Evolutionary conservation across 2,888 invertebrate genomes (phyloP), one percentile per base, ranked within the genome.

Genomic region (Amorpha juglandis): DNA sequence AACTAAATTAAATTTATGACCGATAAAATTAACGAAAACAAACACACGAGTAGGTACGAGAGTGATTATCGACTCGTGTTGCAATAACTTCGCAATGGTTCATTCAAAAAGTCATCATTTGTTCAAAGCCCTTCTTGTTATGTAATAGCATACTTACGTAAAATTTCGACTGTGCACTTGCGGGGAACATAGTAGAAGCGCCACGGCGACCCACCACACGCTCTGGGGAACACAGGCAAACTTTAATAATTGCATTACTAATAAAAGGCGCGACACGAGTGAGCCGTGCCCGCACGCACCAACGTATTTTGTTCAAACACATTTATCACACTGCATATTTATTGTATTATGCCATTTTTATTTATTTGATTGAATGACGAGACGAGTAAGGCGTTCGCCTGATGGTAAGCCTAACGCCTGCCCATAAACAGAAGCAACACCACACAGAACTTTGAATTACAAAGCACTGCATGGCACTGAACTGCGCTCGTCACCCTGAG

Each of bases 121-220:
- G 42, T 58, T 82, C 79, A 83, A 82, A 77, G 69, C 67, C 72
- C 71, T 63, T 48, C 71, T 63, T 48, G 66, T 66, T 71, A 78
- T 79, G 79, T 79, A 77, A 74, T 76, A 48, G 33, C 27, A 65
- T 80, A 90, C 92, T 92, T 74, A 92, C 92, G 91, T 91, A 76
- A 90, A 86, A 74, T 91, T 86, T 69, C 88, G 80, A 71, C 86
- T 80, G 68, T 87, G 81, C 76, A 83, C 74, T 73, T 82, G 79
- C 50, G 84, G 84, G 27, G 80, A 76, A 82, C 87, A 86, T 68
- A 89, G 71, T 66, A 92, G 77, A 69, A 91, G 71, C 64, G 83
- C 83, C 65, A 83, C 77, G 67, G 82, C 83, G 75, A 87, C 76
- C 82, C 88, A 90, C 84, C 87, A 87, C 71, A 88, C 69, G 78